These are phyloP conservation scores for Silurus lanzhouensis DNA, from an alignment of 2,797 vertebrate genomes.

Conservation along the genomic window DNA sequence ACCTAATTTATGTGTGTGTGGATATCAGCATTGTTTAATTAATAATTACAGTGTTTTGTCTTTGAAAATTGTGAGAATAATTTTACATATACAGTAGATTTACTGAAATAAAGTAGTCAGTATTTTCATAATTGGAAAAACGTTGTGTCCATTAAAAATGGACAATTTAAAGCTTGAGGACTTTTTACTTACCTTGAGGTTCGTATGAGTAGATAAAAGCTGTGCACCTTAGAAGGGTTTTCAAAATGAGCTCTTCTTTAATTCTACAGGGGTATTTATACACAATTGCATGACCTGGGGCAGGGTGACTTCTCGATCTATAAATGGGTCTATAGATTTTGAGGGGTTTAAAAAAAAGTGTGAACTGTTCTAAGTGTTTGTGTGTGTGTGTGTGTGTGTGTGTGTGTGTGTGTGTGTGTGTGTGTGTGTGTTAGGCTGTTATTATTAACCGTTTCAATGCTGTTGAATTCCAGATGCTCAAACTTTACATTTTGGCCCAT, in stretches of 20 bases:
- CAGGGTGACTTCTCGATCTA: background rate
- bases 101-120: background rate
- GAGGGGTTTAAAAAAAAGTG: background rate
- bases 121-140: background rate
- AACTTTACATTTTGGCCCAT: too few species aligned
- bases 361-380: too few species aligned
- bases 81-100: background rate
- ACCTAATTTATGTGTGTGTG: too few species aligned
- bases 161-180: too few species aligned
- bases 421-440: background rate
- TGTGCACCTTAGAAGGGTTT: background rate
- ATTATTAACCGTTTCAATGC: background rate
- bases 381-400: too few species aligned
- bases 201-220: background rate
- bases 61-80: too few species aligned
- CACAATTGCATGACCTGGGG: background rate
- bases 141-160: too few species aligned
- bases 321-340: background rate
- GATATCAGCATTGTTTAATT: too few species aligned
- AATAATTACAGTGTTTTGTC: too few species aligned
- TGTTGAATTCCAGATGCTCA: background rate
- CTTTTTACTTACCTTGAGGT: background rate
- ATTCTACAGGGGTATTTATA: background rate
- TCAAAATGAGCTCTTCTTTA: background rate
- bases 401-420: too few species aligned